Base-by-base conservation (phyloP, 2,797 vertebrate species). In the Pteronotus mesoamericanus region DNA sequence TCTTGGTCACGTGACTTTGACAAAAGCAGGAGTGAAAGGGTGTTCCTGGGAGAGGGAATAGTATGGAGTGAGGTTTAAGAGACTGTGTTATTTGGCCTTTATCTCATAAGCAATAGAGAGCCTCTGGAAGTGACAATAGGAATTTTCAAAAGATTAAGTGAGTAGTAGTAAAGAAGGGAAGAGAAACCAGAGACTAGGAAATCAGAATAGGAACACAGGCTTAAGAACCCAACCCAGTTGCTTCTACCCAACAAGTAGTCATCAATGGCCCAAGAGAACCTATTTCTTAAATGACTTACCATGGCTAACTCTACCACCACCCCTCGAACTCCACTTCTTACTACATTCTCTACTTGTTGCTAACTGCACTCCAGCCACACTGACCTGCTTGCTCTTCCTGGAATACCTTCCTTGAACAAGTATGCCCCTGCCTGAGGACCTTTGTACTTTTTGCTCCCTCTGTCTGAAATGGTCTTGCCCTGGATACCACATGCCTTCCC, bases 111-210 rank as follows among this genome's bases (percentile, higher is more conserved):
- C 77, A 88, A 64, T 61, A 68, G 59, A 82, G n/a, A 46, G 34
- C 8, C 19, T 26, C 53, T 84, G 64, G 86, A 91, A 82, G 68
- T 69, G 48, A 59, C n/a, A 89, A 89, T 68, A 82, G 32, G 53
- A 82, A 57, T 88, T 87, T 53, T 91, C 59, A 74, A 78, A 96
- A 89, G 42, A 53, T 93, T 39, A 91, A 85, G 51, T 78, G 18
- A 55, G 16, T 77, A 51, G 18, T 34, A 95, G 26, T 82, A 53
- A 5, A 94, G 51, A 91, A 89, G 1, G 22, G 24, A 93, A 94
- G 24, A 92, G 32, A 88, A 92, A 61, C 10, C 37, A 96, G 74
- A 85, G 6, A 82, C 55, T 48, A 69, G 22, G 57, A 94, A 16
- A 80, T 42, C 18, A 94, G 57, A 92, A 48, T 24, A 96, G 69